Evolutionary conservation across 2,888 invertebrate genomes (phyloP), one percentile per base, ranked within the genome.

Genomic region (Punctoribates punctum): DNA sequence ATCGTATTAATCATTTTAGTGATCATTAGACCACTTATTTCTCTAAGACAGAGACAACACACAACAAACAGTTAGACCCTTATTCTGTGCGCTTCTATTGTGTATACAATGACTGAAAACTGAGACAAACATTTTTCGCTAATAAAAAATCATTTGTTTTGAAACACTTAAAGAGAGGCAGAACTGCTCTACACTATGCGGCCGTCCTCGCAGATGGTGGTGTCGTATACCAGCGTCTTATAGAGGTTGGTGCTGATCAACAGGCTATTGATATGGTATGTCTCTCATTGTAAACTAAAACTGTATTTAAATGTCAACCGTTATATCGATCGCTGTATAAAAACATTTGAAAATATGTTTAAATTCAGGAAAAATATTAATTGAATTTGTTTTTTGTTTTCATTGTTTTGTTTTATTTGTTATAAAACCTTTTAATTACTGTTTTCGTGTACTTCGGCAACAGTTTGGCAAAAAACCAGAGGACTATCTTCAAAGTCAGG

Each of bases 131-230:
- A 13, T 8, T n/a, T 73, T 42, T 75, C 46, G 0, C 27, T 67
- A n/a, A n/a, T n/a, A n/a, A n/a, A n/a, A n/a, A n/a, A 34, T 46
- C 5, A n/a, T 73, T 13, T 25, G 1, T 27, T 48, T 48, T 11
- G 2, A 17, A 27, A n/a, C 29, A 34, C 25, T n/a, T n/a, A 48
- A 78, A 84, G 84, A 81, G 82, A 78, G 84, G 84, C 78, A 79
- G 84, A 67, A 84, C 85, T 11, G 84, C 85, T 6, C 79, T 84
- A 23, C 84, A 84, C 77, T 85, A 83, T 77, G 83, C 84, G 15
- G 84, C 84, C 0, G 84, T 84, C 3, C 77, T 84, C 42, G 79
- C 81, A 25, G 84, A 84, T 75, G 82, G 81, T 17, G 83, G 83
- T 17, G 81, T 83, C 42, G 79, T 83, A 57, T 84, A 84, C 79